Evolutionary conservation across 2,797 vertebrate genomes (phyloP).

Genomic region (Uromys caudimaculatus): DNA sequence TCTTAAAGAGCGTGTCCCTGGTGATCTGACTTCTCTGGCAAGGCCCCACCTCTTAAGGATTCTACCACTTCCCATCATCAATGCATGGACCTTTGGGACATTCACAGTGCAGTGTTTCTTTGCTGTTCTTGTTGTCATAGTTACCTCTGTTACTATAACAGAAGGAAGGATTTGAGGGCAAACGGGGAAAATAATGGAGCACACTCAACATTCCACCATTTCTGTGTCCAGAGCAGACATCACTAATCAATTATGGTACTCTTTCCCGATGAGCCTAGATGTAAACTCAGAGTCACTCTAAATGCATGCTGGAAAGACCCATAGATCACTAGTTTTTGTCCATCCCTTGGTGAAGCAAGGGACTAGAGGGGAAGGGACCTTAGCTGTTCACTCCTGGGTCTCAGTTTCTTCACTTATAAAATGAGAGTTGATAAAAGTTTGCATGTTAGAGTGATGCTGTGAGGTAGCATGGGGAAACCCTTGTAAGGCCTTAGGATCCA

Average conservation of each 20-base stretch:
- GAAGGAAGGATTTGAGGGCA: background rate
- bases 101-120: background rate
- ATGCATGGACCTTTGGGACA: background rate
- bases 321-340: background rate
- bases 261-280: background rate
- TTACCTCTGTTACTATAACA: background rate
- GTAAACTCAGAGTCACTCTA: background rate
- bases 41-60: background rate
- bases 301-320: background rate
- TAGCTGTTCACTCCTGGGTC: background rate
- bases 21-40: background rate
- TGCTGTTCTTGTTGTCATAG: background rate
- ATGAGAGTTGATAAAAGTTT: background rate
- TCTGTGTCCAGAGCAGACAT: slow-evolving; percentile 16
- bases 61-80: background rate
- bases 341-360: background rate
- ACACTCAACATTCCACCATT: too few species aligned
- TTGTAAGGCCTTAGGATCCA: background rate
- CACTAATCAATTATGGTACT: background rate
- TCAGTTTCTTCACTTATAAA: slow-evolving; percentile 17
- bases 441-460: background rate
- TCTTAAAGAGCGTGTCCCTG: background rate
- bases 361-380: background rate
- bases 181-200: background rate
- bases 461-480: background rate